phyloP scores from a whole-genome alignment of 2,888 invertebrate species.

The Laothoe populi region DNA sequence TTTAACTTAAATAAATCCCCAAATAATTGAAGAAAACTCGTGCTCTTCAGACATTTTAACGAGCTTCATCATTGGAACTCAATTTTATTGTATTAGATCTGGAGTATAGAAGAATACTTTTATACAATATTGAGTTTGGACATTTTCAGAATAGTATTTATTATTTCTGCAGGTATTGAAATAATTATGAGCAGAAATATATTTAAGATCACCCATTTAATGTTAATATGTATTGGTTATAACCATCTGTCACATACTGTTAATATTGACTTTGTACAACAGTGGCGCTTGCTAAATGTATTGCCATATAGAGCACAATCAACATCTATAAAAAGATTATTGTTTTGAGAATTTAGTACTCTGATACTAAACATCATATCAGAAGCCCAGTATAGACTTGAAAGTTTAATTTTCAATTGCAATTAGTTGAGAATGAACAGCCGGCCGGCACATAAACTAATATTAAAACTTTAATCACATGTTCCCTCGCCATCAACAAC shows the following conservation, averaged over 20 bases:
- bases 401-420: neutral
- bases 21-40: neutral
- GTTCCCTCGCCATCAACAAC: slow-evolving; percentile 35
- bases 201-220: neutral
- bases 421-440: slow-evolving; percentile 8
- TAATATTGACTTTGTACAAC: neutral
- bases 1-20: neutral
- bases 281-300: neutral
- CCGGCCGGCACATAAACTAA: slow-evolving; percentile 38
- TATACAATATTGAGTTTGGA: neutral
- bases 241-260: neutral
- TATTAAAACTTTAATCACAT: slow-evolving; percentile 43
- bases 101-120: neutral
- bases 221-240: neutral
- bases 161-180: neutral
- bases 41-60: too few species aligned
- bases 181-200: neutral
- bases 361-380: neutral
- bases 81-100: neutral
- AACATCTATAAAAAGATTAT: neutral
- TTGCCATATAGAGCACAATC: neutral
- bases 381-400: neutral
- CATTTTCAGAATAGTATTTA: neutral
- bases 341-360: neutral
- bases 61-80: neutral